phyloP scores from a whole-genome alignment of 2,113 vertebrate species.

The Elgaria multicarinata region DNA sequence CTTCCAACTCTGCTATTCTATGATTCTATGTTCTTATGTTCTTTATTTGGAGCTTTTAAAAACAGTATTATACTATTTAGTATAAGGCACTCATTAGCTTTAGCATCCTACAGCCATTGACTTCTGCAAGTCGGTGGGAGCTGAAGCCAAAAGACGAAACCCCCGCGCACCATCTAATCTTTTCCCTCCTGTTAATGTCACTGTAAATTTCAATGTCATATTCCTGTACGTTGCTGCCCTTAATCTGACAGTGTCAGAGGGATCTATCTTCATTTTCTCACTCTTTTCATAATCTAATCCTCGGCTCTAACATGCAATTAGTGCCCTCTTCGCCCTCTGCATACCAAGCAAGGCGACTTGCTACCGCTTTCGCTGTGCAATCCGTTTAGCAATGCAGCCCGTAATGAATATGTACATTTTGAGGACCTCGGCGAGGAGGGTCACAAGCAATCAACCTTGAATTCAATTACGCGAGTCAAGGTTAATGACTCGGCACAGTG shows the following conservation, averaged over 20 bases:
- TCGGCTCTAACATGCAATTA: constrained; percentile 99
- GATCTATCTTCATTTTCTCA: constrained; percentile 99
- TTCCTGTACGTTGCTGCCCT: constrained; percentile 83
- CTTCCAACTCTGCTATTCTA: too few species aligned
- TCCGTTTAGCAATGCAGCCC: constrained; percentile 90
- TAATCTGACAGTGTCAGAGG: constrained; percentile 98
- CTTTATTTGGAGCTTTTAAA: not conserved
- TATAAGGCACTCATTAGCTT: constrained; percentile 19
- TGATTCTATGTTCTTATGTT: too few species aligned
- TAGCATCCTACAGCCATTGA: constrained; percentile 25
- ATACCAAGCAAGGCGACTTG: constrained; percentile 89
- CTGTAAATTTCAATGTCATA: constrained; percentile 87
- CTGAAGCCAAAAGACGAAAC: constrained; percentile 19
- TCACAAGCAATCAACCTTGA: constrained; percentile 99
- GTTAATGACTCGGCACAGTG: constrained; percentile 98
- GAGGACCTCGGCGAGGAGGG: constrained; percentile 90
- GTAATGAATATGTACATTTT: constrained; percentile 99
- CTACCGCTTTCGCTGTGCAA: constrained; percentile 96
- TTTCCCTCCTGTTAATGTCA: constrained; percentile 77
- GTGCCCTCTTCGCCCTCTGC: constrained; percentile 91
- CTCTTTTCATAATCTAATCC: constrained; percentile 99
- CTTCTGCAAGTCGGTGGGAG: constrained; percentile 46
- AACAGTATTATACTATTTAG: too few species aligned
- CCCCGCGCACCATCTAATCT: constrained; percentile 58
- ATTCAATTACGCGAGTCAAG: constrained; percentile 99